These are phyloP conservation scores for Sturmia bella DNA, from an alignment of 2,888 invertebrate genomes.

Conservation along the genomic window DNA sequence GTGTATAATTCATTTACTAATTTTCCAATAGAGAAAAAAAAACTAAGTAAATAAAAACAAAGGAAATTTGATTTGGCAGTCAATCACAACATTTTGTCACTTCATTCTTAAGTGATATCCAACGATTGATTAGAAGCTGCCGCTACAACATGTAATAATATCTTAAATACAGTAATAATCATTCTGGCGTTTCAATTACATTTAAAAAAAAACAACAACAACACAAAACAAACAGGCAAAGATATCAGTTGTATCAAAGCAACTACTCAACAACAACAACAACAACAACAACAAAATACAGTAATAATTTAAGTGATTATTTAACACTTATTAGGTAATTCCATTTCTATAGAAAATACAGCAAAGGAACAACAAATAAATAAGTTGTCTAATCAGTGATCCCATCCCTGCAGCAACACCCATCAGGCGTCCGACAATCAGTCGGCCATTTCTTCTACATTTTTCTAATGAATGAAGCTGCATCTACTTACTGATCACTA, in stretches of 20 bases:
- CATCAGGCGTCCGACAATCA: not conserved
- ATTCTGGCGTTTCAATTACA: conserved; percentile 64
- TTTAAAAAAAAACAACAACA: conserved; percentile 42
- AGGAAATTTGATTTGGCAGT: too few species aligned
- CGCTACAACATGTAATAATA: conserved; percentile 28
- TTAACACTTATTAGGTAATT: conserved; percentile 66
- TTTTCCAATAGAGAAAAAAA: too few species aligned
- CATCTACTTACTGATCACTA: conserved; percentile 9
- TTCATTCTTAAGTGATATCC: too few species aligned
- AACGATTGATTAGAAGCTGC: conserved; percentile 30
- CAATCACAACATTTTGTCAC: too few species aligned
- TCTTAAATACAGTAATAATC: conserved; percentile 57
- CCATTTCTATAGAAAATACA: conserved; percentile 33
- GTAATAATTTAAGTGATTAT: conserved; percentile 53
- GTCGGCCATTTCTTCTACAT: not conserved
- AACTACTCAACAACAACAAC: conserved; percentile 11
- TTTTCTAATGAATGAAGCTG: not conserved
- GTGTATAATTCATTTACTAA: too few species aligned
- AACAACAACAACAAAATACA: conserved; percentile 33
- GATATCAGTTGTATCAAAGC: conserved; percentile 54
- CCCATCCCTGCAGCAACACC: not conserved
- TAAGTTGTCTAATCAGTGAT: too few species aligned
- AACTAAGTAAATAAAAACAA: too few species aligned
- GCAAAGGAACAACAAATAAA: too few species aligned
- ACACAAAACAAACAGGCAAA: not conserved